phyloP scores from a whole-genome alignment of 2,888 invertebrate species.

The Neoaliturus tenellus region DNA sequence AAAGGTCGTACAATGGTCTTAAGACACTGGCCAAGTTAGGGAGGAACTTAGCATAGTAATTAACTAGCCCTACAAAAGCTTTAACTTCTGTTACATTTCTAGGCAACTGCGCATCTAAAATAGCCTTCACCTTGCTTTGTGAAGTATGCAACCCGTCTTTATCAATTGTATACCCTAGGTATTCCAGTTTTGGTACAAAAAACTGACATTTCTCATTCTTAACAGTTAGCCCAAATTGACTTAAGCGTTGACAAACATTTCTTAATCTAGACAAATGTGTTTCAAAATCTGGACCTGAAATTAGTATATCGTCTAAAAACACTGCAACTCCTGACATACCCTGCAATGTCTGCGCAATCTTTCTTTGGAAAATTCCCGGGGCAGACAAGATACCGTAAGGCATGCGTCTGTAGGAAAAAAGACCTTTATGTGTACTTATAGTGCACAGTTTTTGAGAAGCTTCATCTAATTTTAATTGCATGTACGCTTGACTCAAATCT shows the following conservation, averaged over 20 bases:
- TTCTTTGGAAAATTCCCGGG: conserved; percentile 61
- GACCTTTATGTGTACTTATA: conserved; percentile 69
- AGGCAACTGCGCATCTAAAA: conserved; percentile 63
- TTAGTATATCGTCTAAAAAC: conserved; percentile 44
- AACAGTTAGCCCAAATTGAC: conserved; percentile 39
- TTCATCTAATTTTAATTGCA: conserved; percentile 66
- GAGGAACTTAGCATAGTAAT: conserved; percentile 66
- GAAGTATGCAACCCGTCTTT: conserved; percentile 61
- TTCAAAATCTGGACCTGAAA: not conserved
- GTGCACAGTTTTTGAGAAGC: conserved; percentile 68
- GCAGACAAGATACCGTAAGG: conserved; percentile 68
- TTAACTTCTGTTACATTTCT: conserved; percentile 62
- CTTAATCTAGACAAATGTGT: not conserved
- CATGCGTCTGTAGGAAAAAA: conserved; percentile 66
- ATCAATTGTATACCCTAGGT: conserved; percentile 59
- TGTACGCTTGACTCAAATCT: conserved; percentile 53
- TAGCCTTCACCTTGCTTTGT: conserved; percentile 61
- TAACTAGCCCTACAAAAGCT: conserved; percentile 67
- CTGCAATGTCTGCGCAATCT: conserved; percentile 65
- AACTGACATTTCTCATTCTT: conserved; percentile 46
- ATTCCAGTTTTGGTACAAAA: conserved; percentile 11
- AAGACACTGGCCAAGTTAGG: conserved; percentile 18
- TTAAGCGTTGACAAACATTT: conserved; percentile 30
- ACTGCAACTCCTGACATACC: conserved; percentile 33
- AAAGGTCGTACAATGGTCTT: conserved; percentile 43